These are phyloP conservation scores for Nowickia ferox DNA, from an alignment of 2,888 invertebrate species.

Conservation along the genomic window DNA sequence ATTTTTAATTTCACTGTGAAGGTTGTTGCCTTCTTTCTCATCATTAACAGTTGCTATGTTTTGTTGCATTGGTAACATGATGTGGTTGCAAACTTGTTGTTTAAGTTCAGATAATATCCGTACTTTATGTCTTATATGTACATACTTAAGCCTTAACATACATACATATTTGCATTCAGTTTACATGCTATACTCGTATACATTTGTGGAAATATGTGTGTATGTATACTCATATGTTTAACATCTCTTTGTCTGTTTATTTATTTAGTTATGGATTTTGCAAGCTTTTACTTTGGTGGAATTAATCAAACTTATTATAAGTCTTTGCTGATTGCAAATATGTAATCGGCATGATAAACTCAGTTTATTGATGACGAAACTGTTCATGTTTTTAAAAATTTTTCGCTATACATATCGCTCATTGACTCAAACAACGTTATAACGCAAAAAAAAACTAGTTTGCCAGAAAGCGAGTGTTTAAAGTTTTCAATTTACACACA, in stretches of 20 bases:
- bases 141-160: background rate
- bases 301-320: conserved; percentile 36
- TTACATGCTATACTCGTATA: conserved; percentile 35
- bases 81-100: background rate
- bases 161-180: conserved; percentile 29
- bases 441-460: too few relatives aligned
- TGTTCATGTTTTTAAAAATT: background rate
- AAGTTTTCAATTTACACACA: too few relatives aligned
- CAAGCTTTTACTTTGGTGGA: conserved; percentile 38
- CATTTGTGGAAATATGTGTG: conserved; percentile 15
- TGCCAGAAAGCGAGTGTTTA: too few relatives aligned
- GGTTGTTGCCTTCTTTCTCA: conserved; percentile 38
- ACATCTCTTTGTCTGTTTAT: background rate
- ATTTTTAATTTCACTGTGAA: conserved; percentile 37
- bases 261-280: conserved; percentile 26
- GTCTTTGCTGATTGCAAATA: conserved; percentile 37
- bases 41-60: background rate
- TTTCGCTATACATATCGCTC: too few relatives aligned
- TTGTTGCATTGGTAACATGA: background rate
- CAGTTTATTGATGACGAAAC: conserved; percentile 12
- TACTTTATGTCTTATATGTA: too few relatives aligned
- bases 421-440: too few relatives aligned
- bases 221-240: background rate
- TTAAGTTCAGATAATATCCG: background rate
- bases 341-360: conserved; percentile 47